Evolutionary conservation across 2,888 invertebrate genomes (phyloP), one percentile per base, ranked within the genome.

Genomic region (Maniola hyperantus): DNA sequence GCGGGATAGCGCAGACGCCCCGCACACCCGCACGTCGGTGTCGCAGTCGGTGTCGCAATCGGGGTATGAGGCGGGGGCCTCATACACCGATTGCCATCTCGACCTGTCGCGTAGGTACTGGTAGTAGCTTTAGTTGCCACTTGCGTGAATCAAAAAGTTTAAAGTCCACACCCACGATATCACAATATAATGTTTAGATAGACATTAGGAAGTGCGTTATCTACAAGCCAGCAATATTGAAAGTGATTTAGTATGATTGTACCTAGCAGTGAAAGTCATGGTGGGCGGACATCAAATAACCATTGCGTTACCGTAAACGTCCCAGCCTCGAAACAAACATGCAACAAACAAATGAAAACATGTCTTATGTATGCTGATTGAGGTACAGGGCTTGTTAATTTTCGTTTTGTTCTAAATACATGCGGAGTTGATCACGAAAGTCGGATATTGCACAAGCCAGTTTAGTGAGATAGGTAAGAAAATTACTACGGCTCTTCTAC

Each of bases 301-400:
- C 54, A 64, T 66, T 57, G 63, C 64, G 36, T 61, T 66, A 34
- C 66, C 69, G 44, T 64, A 61, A 66, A 65, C 55, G 65, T 54
- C 59, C 34, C 33, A 36, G 54, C 36, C 51, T 53, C 33, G 33
- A 6, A 53, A 36, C 60, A 20, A 48, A 60, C 58, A 26, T 62
- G 20, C 61, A 66, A 66, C 64, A 53, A 51, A 61, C 59, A 69
- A 72, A 67, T 65, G 67, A 69, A 71, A 71, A 71, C 68, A 61
- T 67, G 69, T 66, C 58, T 48, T 71, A 69, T 65, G 66, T 64
- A 67, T 70, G 68, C 66, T 69, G 61, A 69, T 69, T 66, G 70
- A 46, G 26, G 54, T 54, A 44, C 34, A 34, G 26, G 5, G 62
- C 42, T 46, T 39, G 64, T 55, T 55, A 34, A 44, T 65, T 51